phyloP scores from a whole-genome alignment of 2,113 vertebrate genomes.

The Diphyllodes magnificus region DNA sequence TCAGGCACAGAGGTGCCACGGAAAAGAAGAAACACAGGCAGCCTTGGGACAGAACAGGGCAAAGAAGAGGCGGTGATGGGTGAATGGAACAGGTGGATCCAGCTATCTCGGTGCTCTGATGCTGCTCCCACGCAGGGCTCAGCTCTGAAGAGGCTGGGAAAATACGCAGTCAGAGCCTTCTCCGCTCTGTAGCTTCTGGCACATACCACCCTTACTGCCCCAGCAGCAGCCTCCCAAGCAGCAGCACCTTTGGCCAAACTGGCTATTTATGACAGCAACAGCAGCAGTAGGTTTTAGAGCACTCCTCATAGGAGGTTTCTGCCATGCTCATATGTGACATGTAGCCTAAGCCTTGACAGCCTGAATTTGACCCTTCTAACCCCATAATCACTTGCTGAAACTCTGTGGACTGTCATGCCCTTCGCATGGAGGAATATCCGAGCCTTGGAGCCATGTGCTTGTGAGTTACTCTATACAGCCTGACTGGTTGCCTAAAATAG shows the following conservation, averaged over 20 bases:
- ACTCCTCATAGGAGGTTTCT: neutral
- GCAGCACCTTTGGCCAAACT: neutral
- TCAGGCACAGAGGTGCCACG: neutral
- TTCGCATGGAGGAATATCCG: rapidly evolving
- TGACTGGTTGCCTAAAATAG: neutral
- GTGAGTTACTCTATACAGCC: neutral
- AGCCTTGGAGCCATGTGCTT: neutral
- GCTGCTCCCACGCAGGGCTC: neutral
- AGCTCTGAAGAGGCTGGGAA: neutral
- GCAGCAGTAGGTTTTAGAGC: neutral
- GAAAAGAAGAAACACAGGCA: neutral
- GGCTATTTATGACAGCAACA: neutral
- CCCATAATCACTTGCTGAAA: neutral
- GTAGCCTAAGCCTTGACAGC: neutral
- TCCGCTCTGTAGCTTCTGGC: neutral
- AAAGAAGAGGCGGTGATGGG: neutral
- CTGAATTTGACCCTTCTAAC: neutral
- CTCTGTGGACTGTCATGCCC: neutral
- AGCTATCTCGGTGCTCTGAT: neutral
- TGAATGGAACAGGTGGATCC: neutral
- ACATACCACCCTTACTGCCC: neutral
- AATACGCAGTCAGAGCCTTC: neutral
- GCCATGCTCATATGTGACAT: neutral
- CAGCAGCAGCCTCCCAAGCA: neutral
- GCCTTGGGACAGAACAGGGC: neutral